Conservation (phyloP, 2,797 vertebrate genomes). For the Myoxocephalus aenaeus region DNA sequence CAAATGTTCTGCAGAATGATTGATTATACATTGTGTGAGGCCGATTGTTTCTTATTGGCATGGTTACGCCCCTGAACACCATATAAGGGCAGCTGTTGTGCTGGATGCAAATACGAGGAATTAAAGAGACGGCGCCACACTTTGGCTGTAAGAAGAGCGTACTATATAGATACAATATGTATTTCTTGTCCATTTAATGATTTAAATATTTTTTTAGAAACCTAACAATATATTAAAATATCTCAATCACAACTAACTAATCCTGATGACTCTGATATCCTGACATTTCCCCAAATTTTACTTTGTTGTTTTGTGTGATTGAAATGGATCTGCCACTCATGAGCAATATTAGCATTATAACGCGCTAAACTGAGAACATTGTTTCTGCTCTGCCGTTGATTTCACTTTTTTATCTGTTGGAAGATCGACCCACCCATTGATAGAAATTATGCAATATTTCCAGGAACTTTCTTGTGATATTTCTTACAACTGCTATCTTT, state of each 20-base stretch:
- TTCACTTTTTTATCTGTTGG: neutral
- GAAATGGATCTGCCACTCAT: too few species aligned
- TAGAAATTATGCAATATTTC: neutral
- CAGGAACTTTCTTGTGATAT: neutral
- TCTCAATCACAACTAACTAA: too few species aligned
- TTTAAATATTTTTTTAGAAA: too few species aligned
- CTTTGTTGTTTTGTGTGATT: too few species aligned
- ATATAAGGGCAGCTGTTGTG: neutral
- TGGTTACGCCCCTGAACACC: neutral
- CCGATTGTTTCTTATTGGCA: neutral
- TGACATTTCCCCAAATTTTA: too few species aligned
- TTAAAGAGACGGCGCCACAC: too few species aligned
- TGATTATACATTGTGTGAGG: neutral
- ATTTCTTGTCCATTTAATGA: too few species aligned
- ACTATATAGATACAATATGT: too few species aligned
- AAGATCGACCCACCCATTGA: neutral
- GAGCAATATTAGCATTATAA: neutral
- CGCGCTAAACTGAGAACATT: neutral
- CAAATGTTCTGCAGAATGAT: neutral
- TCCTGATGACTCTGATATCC: too few species aligned
- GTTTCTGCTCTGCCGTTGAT: neutral
- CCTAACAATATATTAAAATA: too few species aligned
- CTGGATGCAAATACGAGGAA: neutral
- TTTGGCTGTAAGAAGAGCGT: neutral
- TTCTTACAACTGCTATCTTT: constrained; percentile 1